phyloP scores from a whole-genome alignment of 1,140 invertebrate genomes.

The Bombus cullumanus region DNA sequence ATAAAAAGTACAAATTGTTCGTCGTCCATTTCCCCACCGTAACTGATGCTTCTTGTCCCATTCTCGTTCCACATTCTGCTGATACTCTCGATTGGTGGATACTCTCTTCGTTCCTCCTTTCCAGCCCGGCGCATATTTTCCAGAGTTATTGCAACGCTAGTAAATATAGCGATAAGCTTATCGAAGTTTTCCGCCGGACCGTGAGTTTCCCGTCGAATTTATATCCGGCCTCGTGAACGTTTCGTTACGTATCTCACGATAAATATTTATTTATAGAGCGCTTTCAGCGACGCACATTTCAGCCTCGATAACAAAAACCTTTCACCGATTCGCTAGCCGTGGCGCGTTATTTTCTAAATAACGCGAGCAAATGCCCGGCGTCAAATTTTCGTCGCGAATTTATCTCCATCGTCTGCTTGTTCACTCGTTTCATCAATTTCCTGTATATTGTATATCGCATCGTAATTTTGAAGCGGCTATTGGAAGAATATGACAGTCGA shows the following conservation, averaged over 20 bases:
- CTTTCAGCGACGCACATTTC: background rate
- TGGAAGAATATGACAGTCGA: no score
- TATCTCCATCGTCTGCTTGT: background rate
- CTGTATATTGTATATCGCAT: background rate
- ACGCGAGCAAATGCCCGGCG: background rate
- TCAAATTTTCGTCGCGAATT: constrained; percentile 11
- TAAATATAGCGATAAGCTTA: constrained; percentile 46
- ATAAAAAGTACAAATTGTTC: no score
- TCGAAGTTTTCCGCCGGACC: constrained; percentile 22
- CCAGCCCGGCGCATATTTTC: constrained; percentile 2
- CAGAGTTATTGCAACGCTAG: constrained; percentile 9
- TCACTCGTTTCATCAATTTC: background rate
- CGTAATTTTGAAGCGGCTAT: background rate
- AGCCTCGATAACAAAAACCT: constrained; percentile 38
- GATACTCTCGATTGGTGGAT: no score
- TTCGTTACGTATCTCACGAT: constrained; percentile 40
- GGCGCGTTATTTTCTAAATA: constrained; percentile 5
- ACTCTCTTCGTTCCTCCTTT: background rate
- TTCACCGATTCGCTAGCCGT: background rate
- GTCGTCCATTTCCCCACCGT: no score
- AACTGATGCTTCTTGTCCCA: no score
- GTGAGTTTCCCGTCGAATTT: constrained; percentile 28
- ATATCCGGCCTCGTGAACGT: constrained; percentile 16
- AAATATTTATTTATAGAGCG: constrained; percentile 49
- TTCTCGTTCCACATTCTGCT: no score